Base-by-base conservation (phyloP, 2,797 vertebrate genomes). In the Nasua narica region DNA sequence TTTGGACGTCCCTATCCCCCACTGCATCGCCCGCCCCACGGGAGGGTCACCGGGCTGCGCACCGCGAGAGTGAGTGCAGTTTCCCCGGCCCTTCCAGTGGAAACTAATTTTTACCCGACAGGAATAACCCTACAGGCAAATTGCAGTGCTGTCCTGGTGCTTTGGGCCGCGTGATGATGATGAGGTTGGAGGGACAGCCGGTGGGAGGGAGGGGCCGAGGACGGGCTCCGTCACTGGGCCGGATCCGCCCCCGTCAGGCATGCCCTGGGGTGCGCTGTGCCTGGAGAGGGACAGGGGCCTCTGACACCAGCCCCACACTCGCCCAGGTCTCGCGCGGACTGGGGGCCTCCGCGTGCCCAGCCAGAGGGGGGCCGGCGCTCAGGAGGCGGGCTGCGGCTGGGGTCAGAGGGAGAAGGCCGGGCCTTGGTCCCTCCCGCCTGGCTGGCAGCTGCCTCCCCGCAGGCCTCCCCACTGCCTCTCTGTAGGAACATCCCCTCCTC, bases 61-160 rank as follows among this genome's bases (percentile, higher is more conserved):
- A 1, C 21, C 2, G 37, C 0, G 40, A 85, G 19, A 46, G 14
- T 7, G n/a, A 74, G 6, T 1, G 2, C 56, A 6, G 29, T 13
- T 13, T 35, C 7, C 4, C 50, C 12, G 19, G 72, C 58, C 72
- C 29, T 77, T 92, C 37, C 4, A 2, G 2, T 43, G 58, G 95
- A 87, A 90, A 95, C 67, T 87, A 79, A 95, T 95, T 96, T 93
- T 94, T 95, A 91, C 74, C 77, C 0, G n/a, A 94, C 79, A 54
- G 35, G 96, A 96, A 94, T 90, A 94, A 90, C 86, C 70, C 81
- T 46, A 58, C 52, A 5, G 72, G 96, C 96, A 97, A 95, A 98
- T 96, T 93, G 96, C 83, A 85, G 94, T 67, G 83, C 86, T 67
- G 19, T 40, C 89, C 95, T 81, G 79, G 48, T 0, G 16, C 89